These are phyloP conservation scores for Oceanodroma tethys DNA, from an alignment of 2,113 vertebrate species.

Conservation along the genomic window DNA sequence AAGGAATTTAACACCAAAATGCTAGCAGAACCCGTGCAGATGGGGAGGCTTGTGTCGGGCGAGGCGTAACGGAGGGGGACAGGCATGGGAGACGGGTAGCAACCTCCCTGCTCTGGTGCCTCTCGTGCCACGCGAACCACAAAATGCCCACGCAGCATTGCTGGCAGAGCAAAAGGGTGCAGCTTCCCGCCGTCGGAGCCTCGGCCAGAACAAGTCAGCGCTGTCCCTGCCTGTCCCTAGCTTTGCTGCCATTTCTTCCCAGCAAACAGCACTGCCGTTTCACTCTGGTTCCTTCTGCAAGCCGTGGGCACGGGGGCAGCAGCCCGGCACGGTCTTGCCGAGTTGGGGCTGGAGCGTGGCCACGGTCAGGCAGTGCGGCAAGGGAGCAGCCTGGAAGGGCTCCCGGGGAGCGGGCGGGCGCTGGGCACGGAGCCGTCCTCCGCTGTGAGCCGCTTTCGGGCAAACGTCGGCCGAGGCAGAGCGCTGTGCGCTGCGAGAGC, in stretches of 20 bases:
- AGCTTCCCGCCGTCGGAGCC: fast-evolving
- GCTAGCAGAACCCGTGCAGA: not conserved
- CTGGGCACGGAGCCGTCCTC: not conserved
- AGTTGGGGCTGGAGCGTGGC: not conserved
- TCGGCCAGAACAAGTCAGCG: not conserved
- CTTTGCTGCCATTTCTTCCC: not conserved
- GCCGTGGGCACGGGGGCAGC: not conserved
- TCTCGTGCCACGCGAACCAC: no score
- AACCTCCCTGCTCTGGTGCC: not conserved
- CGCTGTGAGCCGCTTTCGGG: fast-evolving
- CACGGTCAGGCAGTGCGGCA: fast-evolving
- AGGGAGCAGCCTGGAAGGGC: not conserved
- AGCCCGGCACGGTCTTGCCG: fast-evolving
- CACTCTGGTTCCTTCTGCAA: not conserved
- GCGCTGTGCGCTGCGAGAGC: fast-evolving
- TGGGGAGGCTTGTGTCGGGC: not conserved
- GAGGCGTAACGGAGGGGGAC: not conserved
- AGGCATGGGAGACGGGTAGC: fast-evolving
- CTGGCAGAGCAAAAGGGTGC: not conserved
- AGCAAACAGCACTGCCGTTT: not conserved
- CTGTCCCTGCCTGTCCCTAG: not conserved
- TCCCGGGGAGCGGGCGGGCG: fast-evolving
- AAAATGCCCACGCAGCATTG: fast-evolving
- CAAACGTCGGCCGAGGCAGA: fast-evolving
- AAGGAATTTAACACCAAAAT: not conserved